Evolutionary conservation across 1,140 invertebrate genomes (phyloP), one percentile per base, ranked within the genome.

Genomic region (Diorhabda elongata): DNA sequence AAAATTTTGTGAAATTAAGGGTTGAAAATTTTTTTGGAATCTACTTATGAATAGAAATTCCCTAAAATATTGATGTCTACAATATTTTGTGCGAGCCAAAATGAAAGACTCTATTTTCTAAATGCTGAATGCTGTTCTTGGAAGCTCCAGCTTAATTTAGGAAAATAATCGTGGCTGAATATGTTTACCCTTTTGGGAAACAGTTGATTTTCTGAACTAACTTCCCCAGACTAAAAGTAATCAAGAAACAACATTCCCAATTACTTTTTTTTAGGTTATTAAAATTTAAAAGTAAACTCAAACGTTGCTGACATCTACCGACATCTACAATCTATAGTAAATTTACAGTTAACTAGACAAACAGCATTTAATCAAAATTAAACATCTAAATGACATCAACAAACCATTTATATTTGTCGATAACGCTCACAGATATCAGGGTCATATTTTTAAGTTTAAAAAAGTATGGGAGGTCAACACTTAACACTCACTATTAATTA

Each of bases 321-420:
- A n/a, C 47, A 8, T 52, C 47, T 52, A 52, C 6, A 8, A 52
- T 26, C 26, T 26, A 26, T 26, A 26, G 26, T 26, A 26, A 26
- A 26, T 26, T 26, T 26, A 26, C 26, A 26, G 26, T 26, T 26
- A 26, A 26, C 26, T 26, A 26, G 26, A 26, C 26, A 52, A 52
- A n/a, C 47, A 52, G n/a, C 47, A 52, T 52, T 8, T 6, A 52
- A 52, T n/a, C n/a, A 52, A 52, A 52, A 52, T 8, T 8, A 8
- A 6, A 52, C 47, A 52, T 52, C 47, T 52, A 52, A 52, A 52
- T 11, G 26, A 44, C 5, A 62, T 62, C 41, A 64, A 64, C 52
- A 43, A 47, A 75, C 74, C 74, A 75, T 75, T 75, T 75, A 66
- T 73, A 68, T 69, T 68, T 67, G 70, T 73, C 72, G 66, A 75